Conservation (phyloP, 2,797 vertebrate species). For the Enteromius viviparus region DNA sequence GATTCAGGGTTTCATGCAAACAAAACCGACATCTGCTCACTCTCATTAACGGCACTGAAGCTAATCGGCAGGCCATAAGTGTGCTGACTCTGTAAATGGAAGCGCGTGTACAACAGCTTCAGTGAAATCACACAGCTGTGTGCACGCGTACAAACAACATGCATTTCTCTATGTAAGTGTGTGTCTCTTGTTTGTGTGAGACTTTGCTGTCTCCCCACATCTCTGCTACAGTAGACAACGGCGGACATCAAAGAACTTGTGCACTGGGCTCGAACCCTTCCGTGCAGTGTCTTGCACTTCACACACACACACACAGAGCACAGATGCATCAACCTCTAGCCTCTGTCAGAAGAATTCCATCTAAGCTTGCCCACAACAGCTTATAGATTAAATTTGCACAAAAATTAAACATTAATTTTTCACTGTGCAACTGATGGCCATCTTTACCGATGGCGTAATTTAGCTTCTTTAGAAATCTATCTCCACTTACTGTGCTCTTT, state of each 20-base stretch:
- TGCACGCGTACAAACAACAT: conserved; percentile 22
- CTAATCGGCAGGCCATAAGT: conserved; percentile 76
- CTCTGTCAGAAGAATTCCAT: conserved; percentile 61
- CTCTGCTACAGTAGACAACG: background rate
- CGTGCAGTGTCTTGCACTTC: conserved; percentile 69
- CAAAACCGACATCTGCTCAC: conserved; percentile 79
- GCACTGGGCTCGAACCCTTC: conserved; percentile 64
- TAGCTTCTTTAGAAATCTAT: conserved; percentile 48
- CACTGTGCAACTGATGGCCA: conserved; percentile 70
- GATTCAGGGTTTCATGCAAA: conserved; percentile 67
- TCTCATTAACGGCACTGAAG: conserved; percentile 78
- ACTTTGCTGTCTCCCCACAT: background rate
- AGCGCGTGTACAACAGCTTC: conserved; percentile 74
- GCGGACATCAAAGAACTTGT: conserved; percentile 69
- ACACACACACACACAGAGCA: conserved; percentile 68
- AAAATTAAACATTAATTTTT: conserved; percentile 77
- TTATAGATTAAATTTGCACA: conserved; percentile 75
- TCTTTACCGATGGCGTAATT: conserved; percentile 67
- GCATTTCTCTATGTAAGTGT: conserved; percentile 22
- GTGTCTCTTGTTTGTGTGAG: conserved; percentile 15
- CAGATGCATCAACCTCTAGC: conserved; percentile 59
- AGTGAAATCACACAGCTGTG: conserved; percentile 75
- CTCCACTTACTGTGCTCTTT: conserved; percentile 14
- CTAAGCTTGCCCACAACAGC: conserved; percentile 56
- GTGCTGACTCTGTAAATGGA: conserved; percentile 75